Percentiles rank a stretch among this genome's conserved stretches.
These are phyloP conservation scores for Herpailurus yagouaroundi DNA, from an alignment of 2,113 vertebrate genomes.

Conservation along the genomic window DNA sequence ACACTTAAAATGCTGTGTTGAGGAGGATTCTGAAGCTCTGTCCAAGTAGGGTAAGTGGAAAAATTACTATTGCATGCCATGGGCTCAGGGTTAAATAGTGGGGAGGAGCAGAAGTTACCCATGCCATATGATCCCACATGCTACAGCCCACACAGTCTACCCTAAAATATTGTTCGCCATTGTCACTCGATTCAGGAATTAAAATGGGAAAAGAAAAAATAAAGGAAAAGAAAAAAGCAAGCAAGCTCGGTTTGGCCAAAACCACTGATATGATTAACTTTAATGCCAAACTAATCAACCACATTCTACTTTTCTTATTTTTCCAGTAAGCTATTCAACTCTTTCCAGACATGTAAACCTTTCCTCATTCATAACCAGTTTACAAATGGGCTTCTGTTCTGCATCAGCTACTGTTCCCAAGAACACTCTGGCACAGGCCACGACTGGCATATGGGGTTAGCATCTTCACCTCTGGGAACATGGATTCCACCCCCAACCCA, in stretches of 20 bases:
- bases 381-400: conserved; percentile 29
- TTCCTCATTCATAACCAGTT: background rate
- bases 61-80: background rate
- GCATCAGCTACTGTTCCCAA: background rate
- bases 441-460: background rate
- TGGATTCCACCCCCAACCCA: background rate
- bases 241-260: background rate
- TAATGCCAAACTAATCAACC: background rate
- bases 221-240: background rate
- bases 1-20: background rate
- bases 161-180: background rate
- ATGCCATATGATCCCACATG: background rate
- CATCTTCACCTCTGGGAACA: background rate
- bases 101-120: background rate
- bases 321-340: conserved; percentile 44
- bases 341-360: background rate
- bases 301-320: conserved; percentile 8
- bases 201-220: background rate
- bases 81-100: background rate
- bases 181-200: background rate
- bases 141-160: background rate
- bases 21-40: conserved; percentile 11
- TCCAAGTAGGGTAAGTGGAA: background rate
- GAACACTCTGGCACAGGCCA: background rate
- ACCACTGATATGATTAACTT: background rate